Percentiles rank a stretch among this genome's conserved stretches.
phyloP scores from a whole-genome alignment of 2,888 invertebrate genomes.

The Herminia tarsipennalis region DNA sequence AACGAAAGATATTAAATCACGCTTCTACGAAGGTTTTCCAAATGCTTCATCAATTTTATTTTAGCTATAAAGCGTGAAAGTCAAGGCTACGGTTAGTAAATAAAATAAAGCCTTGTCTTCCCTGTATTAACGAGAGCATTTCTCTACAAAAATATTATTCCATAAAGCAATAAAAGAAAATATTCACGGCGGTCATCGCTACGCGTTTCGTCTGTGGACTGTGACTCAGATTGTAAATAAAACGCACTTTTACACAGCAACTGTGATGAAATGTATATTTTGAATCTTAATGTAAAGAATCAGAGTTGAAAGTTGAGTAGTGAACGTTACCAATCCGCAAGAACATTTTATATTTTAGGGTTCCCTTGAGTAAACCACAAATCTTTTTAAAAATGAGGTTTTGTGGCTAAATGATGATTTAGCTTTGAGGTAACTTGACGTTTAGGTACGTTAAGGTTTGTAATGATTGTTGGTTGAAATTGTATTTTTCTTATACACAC shows the following conservation, averaged over 20 bases:
- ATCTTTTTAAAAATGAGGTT: too few species aligned
- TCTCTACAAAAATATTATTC: conserved; percentile 11
- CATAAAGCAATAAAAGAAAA: conserved; percentile 33
- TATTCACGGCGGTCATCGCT: conserved; percentile 25
- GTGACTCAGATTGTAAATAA: conserved; percentile 44
- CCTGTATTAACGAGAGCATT: neutral
- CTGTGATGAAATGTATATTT: conserved; percentile 2
- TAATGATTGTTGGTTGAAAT: too few species aligned
- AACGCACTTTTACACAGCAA: conserved; percentile 36
- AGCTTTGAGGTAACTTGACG: too few species aligned
- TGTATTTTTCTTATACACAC: too few species aligned
- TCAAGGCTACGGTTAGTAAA: too few species aligned
- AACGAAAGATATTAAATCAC: too few species aligned
- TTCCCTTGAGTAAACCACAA: neutral
- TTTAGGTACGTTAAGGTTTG: too few species aligned
- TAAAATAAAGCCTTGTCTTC: neutral
- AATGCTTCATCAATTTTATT: too few species aligned
- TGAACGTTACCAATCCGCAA: conserved; percentile 12
- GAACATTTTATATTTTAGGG: conserved; percentile 31
- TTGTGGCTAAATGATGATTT: too few species aligned
- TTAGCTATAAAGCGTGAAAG: too few species aligned
- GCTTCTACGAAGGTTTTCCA: too few species aligned
- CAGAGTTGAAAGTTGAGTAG: conserved; percentile 12
- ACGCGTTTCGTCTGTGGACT: conserved; percentile 32
- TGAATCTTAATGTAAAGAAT: conserved; percentile 13